Percentiles rank a stretch among this genome's conserved stretches.
phyloP scores from a whole-genome alignment of 2,888 invertebrate genomes.

The Amaurobius ferox region DNA sequence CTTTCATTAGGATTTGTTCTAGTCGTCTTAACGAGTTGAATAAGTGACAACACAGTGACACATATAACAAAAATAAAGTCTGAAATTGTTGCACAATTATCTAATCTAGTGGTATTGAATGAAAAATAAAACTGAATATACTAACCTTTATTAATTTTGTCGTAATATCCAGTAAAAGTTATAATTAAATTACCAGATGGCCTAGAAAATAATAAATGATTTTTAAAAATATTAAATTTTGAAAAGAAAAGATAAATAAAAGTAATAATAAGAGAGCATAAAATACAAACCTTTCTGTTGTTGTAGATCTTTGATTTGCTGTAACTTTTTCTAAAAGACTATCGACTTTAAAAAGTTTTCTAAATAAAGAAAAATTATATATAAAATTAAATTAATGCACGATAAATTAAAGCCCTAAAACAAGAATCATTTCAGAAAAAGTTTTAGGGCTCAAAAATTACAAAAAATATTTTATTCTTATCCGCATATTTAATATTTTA shows the following conservation, averaged over 20 bases:
- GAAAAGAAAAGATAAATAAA: not conserved
- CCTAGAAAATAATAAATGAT: constrained; percentile 74
- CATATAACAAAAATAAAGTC: too few species aligned
- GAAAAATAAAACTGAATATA: too few species aligned
- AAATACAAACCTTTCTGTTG: constrained; percentile 56
- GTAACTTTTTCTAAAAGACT: constrained; percentile 75
- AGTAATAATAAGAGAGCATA: not conserved
- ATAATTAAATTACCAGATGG: constrained; percentile 87
- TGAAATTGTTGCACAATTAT: too few species aligned
- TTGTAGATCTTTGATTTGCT: constrained; percentile 77
- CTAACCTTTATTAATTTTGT: constrained; percentile 81
- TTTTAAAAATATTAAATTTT: not conserved
- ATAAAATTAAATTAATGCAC: not conserved
- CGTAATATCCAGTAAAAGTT: constrained; percentile 91
- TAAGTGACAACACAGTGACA: too few species aligned
- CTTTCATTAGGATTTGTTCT: too few species aligned
- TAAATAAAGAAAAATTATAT: constrained; percentile 74
- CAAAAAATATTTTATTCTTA: too few species aligned
- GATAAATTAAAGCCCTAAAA: not conserved
- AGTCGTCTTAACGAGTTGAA: too few species aligned
- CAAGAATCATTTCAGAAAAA: not conserved
- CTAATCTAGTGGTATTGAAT: too few species aligned
- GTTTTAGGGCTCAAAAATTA: too few species aligned
- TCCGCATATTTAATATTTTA: too few species aligned
- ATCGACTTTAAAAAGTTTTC: constrained; percentile 85